Evolutionary conservation across 1,140 invertebrate species (phyloP), one percentile per base, ranked within the genome.

Genomic region (Sycobia sp.): DNA sequence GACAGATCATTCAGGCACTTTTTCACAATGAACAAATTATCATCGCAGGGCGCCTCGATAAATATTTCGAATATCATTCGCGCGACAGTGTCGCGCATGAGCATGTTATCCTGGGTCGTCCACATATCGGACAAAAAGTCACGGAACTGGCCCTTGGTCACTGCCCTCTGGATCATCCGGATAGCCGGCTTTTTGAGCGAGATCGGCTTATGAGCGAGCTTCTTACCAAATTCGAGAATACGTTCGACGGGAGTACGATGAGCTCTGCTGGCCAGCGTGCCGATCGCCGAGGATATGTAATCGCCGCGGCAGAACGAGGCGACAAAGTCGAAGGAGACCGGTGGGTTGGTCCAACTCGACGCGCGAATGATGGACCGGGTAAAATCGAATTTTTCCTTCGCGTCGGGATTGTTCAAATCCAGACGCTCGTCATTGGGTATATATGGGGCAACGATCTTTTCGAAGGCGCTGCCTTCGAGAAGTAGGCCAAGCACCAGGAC

Each of bases 1-100:
- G 4, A 25, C n/a, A 55, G 8, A 4, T 9, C 4, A 0, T 47
- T 9, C 11, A 65, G 44, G 32, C 55, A 58, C 1, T n/a, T 27
- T 18, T 50, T 53, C 39, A 54, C n/a, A 0, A 65, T 14, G 2
- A 54, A 4, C 62, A 47, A 59, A 22, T 36, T 65, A 0, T 29
- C 9, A 0, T 5, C 0, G 11, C 13, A 32, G 0, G 62, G 62
- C 9, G 25, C 18, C 11, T 51, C 34, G 1, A 4, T 18, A n/a
- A 64, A 64, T 7, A 51, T 27, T 1, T 51, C n/a, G 1, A 43
- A 22, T 9, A 57, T 57, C 13, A 36, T 51, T 16, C 39, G 25
- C 3, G 18, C 10, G 1, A 56, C 16, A 2, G 49, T 2, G 1
- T 29, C 13, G 0, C 47, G 25, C 0, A 36, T 7, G 5, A 38